Evolutionary conservation across 2,888 invertebrate species (phyloP), one percentile per base, ranked within the genome.

Genomic region (Aspidiotus destructor): DNA sequence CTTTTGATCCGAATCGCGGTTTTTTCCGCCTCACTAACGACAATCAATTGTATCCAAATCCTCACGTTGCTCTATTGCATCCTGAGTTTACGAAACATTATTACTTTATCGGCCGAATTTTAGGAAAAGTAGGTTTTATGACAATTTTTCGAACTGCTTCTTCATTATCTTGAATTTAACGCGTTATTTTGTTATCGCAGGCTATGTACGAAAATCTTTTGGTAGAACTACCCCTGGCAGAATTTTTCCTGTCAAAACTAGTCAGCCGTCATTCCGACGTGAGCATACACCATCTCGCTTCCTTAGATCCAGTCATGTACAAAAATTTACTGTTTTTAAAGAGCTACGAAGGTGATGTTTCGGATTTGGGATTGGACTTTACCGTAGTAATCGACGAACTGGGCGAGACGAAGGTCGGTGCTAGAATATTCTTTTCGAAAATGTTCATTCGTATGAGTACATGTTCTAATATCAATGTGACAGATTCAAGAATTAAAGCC

Each of bases 1-100:
- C 92, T 0, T 97, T 97, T 76, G 96, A 98, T 80, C 96, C 98
- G 0, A 96, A 96, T 77, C 82, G 97, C 68, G 98, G 98, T 0
- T 88, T 98, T 76, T 96, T 96, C 77, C 80, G 83, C 70, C 78
- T 93, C 44, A 96, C 96, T 7, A 87, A 87, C 71, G 95, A 97
- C 77, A 91, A 94, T 76, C 86, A 92, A 79, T 79, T 99, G 52
- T 99, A 97, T 78, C 98, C 98, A 0, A 98, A 97, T 79, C 98
- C 98, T 0, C 88, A 90, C 62, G 93, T 94, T 7, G 85, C 87
- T 73, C 80, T 94, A 69, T 79, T 94, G n/a, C 85, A 91, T 53
- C 87, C 88, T 41, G 88, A 95, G 76, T 94, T 86, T 75, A 84
- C 85, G 0, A 86, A 89, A 75, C 98, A 99, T 78, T 98, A 92